A percentile compares a stretch with the other conserved stretches of the same genome.
These are phyloP conservation scores for Crotalus helleri DNA, from an alignment of 2,113 vertebrate species.

Conservation along the genomic window DNA sequence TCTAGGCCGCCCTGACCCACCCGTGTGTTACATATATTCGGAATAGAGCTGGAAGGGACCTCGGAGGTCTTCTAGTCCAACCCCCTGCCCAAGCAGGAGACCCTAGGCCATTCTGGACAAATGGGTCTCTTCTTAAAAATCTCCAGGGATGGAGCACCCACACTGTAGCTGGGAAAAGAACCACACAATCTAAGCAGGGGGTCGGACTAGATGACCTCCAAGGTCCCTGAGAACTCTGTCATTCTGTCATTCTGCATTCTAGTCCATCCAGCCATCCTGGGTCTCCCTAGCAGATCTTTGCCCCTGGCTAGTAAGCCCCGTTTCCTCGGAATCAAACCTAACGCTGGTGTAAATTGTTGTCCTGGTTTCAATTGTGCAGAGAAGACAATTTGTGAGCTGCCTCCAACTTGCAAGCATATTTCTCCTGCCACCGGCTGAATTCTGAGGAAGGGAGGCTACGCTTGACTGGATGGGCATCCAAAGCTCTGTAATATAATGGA, in stretches of 20 bases:
- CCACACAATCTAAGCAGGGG: background rate
- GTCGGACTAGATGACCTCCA: background rate
- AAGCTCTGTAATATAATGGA: slow-evolving; percentile 70
- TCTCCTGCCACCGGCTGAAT: slow-evolving; percentile 44
- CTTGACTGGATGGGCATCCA: slow-evolving; percentile 69
- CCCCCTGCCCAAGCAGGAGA: background rate
- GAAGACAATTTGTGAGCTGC: background rate
- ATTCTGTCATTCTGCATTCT: background rate
- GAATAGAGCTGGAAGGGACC: background rate
- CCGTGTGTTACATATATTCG: background rate
- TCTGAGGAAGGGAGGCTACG: slow-evolving; percentile 64
- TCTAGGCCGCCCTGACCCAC: background rate
- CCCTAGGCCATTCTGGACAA: too few species aligned
- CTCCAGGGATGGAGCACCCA: too few species aligned
- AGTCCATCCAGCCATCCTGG: background rate
- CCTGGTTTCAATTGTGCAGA: background rate
- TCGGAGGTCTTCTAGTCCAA: background rate
- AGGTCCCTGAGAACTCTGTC: background rate
- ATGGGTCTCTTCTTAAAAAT: too few species aligned
- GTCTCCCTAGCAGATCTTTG: background rate
- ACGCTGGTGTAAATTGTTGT: background rate
- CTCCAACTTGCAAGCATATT: background rate
- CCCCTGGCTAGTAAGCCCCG: background rate
- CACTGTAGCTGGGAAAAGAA: background rate
- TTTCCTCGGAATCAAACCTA: background rate